These are phyloP conservation scores for Chromoteleia sp. DNA, from an alignment of 2,888 invertebrate genomes.

Conservation along the genomic window DNA sequence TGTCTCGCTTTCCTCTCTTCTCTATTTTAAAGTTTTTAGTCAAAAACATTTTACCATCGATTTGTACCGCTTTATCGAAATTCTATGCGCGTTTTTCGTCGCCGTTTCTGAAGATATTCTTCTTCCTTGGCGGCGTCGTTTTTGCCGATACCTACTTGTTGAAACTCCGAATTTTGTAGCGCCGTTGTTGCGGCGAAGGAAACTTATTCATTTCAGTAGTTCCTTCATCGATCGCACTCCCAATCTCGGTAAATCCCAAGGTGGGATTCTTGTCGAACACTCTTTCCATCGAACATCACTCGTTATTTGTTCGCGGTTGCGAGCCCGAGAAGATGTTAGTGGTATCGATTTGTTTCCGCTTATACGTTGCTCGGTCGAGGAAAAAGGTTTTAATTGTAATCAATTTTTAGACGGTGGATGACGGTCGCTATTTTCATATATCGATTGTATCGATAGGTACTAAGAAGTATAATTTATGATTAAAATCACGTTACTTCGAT, in stretches of 20 bases:
- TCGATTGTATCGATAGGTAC: too few species aligned
- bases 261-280: not conserved
- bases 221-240: slow-evolving; percentile 22
- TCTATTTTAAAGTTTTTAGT: too few species aligned
- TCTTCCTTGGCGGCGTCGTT: slow-evolving; percentile 12
- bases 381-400: slow-evolving; percentile 14
- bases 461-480: not conserved
- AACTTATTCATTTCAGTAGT: slow-evolving; percentile 25
- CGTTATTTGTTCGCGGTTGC: slow-evolving; percentile 20
- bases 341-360: slow-evolving; percentile 30
- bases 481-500: too few species aligned
- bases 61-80: too few species aligned
- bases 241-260: slow-evolving; percentile 20
- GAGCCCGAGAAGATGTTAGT: slow-evolving; percentile 6
- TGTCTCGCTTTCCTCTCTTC: too few species aligned
- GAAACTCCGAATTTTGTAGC: slow-evolving; percentile 27
- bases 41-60: too few species aligned
- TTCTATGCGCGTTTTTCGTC: slow-evolving; percentile 1
- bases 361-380: slow-evolving; percentile 1
- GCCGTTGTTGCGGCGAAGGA: slow-evolving; percentile 19
- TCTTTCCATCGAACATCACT: slow-evolving; percentile 6
- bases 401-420: slow-evolving; percentile 10
- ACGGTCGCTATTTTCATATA: too few species aligned
- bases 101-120: slow-evolving; percentile 1
- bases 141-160: slow-evolving; percentile 41